These are phyloP conservation scores for Gambusia yucatana DNA, from an alignment of 2,797 vertebrate species.

Conservation along the genomic window DNA sequence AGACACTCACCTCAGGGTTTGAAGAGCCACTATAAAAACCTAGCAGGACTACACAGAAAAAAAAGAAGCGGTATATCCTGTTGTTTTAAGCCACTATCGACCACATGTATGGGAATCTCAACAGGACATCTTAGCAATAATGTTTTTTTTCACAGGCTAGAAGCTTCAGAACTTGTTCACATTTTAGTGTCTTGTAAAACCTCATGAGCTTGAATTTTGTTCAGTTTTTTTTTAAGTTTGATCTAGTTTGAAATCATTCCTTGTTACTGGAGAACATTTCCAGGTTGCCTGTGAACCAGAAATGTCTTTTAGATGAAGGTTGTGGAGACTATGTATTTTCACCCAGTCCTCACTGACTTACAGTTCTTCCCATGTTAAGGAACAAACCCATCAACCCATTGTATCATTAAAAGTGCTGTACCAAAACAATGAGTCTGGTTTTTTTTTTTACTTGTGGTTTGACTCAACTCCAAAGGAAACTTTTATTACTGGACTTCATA, in stretches of 20 bases:
- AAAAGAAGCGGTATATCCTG: slow-evolving; percentile 56
- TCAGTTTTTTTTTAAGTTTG: slow-evolving; percentile 12
- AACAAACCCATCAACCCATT: slow-evolving; percentile 73
- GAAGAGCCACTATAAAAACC: slow-evolving; percentile 74
- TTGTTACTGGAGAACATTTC: slow-evolving; percentile 66
- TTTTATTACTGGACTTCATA: background rate
- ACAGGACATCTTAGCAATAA: slow-evolving; percentile 76
- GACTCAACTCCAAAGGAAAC: background rate
- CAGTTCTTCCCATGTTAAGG: slow-evolving; percentile 72
- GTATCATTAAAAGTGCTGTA: slow-evolving; percentile 83
- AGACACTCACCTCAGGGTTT: slow-evolving; percentile 77
- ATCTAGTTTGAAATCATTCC: slow-evolving; percentile 63
- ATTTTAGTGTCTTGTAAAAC: slow-evolving; percentile 69
- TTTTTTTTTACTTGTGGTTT: slow-evolving; percentile 3
- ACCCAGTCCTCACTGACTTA: slow-evolving; percentile 69
- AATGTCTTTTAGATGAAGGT: slow-evolving; percentile 55
- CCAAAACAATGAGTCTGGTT: slow-evolving; percentile 34
- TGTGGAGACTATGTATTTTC: slow-evolving; percentile 61
- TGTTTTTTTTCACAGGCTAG: slow-evolving; percentile 61
- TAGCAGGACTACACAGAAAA: slow-evolving; percentile 50
- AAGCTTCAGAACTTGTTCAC: slow-evolving; percentile 63
- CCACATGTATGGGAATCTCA: slow-evolving; percentile 54
- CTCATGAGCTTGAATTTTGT: slow-evolving; percentile 70
- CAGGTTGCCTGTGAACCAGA: slow-evolving; percentile 70
- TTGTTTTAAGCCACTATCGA: slow-evolving; percentile 76